Evolutionary conservation across 2,113 vertebrate species (phyloP).

Genomic region (Vireo altiloquus): DNA sequence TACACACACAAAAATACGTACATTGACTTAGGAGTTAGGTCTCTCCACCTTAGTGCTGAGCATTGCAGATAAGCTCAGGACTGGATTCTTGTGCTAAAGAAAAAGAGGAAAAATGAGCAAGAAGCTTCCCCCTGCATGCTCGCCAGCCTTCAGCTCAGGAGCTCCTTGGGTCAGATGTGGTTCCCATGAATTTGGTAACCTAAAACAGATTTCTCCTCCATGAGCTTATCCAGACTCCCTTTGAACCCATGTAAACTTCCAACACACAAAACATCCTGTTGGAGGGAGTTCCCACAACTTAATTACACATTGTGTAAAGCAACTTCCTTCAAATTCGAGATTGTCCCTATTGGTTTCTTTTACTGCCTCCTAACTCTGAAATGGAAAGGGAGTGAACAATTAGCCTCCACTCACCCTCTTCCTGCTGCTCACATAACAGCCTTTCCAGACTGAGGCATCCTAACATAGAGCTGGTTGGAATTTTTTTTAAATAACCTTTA

Average conservation of each 20-base stretch:
- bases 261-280: constrained; percentile 15
- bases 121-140: neutral
- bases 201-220: constrained; percentile 16
- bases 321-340: constrained; percentile 48
- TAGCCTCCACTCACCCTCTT: neutral
- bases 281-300: constrained; percentile 47
- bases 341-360: neutral
- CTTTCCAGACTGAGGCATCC: neutral
- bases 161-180: neutral
- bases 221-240: constrained; percentile 1
- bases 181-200: neutral
- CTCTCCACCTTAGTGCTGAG: neutral
- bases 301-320: constrained; percentile 56
- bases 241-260: constrained; percentile 23
- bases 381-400: neutral
- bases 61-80: neutral
- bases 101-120: neutral
- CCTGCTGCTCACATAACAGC: neutral
- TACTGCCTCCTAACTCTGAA: neutral
- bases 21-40: neutral
- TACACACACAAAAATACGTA: neutral
- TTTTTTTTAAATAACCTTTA: neutral
- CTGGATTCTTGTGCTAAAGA: neutral
- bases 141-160: neutral
- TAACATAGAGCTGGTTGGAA: neutral